These are phyloP conservation scores for Mastomys coucha DNA, from an alignment of 2,113 vertebrate genomes.

Conservation along the genomic window DNA sequence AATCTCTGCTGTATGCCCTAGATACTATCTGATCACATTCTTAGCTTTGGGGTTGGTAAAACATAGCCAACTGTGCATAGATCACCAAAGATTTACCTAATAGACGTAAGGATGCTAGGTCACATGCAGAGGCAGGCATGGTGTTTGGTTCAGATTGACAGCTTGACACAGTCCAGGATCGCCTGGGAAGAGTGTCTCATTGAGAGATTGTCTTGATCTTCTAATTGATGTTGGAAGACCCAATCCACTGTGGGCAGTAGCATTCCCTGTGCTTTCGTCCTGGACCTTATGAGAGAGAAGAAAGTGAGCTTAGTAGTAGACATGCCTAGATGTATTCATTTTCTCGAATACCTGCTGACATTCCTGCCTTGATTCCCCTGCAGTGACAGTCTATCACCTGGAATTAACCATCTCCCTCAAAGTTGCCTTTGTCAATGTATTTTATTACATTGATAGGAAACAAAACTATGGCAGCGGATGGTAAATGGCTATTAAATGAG, in stretches of 20 bases:
- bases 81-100: neutral
- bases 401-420: no score
- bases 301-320: neutral
- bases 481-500: neutral
- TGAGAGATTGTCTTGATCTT: neutral
- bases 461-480: neutral
- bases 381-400: neutral
- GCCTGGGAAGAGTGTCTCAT: neutral
- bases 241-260: neutral
- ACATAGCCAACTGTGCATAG: neutral
- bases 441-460: neutral
- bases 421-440: neutral
- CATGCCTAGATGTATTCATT: neutral
- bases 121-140: neutral
- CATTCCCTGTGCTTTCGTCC: no score
- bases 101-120: neutral
- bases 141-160: neutral
- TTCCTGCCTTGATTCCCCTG: no score
- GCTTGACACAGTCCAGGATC: neutral
- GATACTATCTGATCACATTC: neutral
- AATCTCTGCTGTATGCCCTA: neutral
- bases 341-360: neutral
- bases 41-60: neutral
- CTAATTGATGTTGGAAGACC: neutral
- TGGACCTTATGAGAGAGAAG: no score